phyloP scores from a whole-genome alignment of 2,797 vertebrate genomes.

The Diplodus sargus region DNA sequence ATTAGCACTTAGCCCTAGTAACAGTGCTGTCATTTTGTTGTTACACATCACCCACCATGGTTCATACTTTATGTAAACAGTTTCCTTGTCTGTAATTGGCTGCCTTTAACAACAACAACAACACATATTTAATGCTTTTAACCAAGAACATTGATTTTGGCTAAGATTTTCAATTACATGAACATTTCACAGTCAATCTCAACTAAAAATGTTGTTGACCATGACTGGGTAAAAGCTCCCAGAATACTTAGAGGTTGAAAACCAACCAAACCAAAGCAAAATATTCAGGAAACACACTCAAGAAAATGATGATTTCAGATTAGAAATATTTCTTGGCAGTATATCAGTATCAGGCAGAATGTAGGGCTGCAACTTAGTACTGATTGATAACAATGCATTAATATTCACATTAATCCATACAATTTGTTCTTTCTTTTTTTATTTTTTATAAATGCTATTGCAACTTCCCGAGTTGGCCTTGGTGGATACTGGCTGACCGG shows the following conservation, averaged over 20 bases:
- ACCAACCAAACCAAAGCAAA: no score
- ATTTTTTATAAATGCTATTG: no score
- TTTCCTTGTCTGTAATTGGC: slow-evolving; percentile 34
- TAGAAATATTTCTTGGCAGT: no score
- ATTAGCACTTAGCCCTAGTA: slow-evolving; percentile 72
- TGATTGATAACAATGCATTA: no score
- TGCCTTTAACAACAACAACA: slow-evolving; percentile 25
- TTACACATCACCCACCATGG: slow-evolving; percentile 44
- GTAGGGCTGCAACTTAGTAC: no score
- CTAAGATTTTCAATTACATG: not conserved
- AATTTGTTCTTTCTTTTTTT: no score
- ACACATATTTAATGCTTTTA: slow-evolving; percentile 1
- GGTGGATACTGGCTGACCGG: not conserved
- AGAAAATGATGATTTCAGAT: no score
- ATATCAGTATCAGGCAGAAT: no score
- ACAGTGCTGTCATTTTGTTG: slow-evolving; percentile 66
- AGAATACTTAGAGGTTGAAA: no score
- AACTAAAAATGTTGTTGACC: not conserved
- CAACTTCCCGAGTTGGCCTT: not conserved
- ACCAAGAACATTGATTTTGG: not conserved
- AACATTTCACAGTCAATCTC: not conserved
- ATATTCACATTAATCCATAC: no score
- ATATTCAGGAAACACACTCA: not conserved
- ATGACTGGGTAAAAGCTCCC: not conserved
- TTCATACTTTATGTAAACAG: slow-evolving; percentile 51